phyloP scores from a whole-genome alignment of 2,888 invertebrate genomes.

The Eupithecia subumbrata region DNA sequence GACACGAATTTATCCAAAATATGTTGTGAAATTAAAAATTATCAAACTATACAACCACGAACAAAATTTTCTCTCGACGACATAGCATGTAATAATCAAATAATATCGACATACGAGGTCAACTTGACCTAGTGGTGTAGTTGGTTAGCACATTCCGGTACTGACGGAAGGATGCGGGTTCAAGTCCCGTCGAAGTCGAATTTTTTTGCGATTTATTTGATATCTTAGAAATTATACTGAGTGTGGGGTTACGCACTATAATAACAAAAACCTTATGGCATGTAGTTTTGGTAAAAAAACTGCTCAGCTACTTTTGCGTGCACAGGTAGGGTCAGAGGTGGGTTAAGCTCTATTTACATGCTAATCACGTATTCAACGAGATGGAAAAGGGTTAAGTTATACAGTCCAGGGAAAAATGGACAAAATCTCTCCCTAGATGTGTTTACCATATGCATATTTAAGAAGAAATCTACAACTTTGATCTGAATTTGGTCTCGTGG shows the following conservation, averaged over 20 bases:
- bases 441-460: constrained; percentile 24
- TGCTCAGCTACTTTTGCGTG: constrained; percentile 18
- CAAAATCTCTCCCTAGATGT: constrained; percentile 30
- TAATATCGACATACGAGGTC: no score
- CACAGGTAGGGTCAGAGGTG: constrained; percentile 31
- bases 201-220: no score
- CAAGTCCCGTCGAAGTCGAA: no score
- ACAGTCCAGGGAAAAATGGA: constrained; percentile 35
- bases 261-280: no score
- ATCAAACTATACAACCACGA: not conserved
- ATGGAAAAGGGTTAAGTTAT: constrained; percentile 40
- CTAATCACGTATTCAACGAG: constrained; percentile 37
- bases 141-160: no score
- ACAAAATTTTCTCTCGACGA: not conserved
- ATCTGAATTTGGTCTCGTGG: constrained; percentile 5
- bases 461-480: constrained; percentile 16
- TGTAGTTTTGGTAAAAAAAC: not conserved
- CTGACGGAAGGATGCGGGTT: no score
- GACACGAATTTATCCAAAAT: no score
- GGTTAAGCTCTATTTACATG: constrained; percentile 41
- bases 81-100: no score
- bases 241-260: no score
- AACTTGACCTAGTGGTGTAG: no score
- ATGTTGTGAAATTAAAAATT: not conserved
- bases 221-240: no score